Percentiles rank a stretch among this genome's conserved stretches.
These are phyloP conservation scores for Anhinga rufa DNA, from an alignment of 2,113 vertebrate species.

Conservation along the genomic window DNA sequence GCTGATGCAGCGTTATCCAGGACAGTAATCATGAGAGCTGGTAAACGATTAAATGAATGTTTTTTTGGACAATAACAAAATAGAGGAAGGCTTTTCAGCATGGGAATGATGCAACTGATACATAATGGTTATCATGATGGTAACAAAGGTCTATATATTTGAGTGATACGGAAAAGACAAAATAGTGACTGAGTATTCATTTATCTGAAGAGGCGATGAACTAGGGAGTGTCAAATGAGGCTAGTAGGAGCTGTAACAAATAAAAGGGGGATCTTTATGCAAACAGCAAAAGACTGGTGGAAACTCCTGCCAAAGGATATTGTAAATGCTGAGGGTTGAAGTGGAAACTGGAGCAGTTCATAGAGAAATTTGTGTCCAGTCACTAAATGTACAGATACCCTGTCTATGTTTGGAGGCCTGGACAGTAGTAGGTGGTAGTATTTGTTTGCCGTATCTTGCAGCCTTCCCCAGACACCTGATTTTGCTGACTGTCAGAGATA, in stretches of 20 bases:
- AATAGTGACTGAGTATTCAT: neutral
- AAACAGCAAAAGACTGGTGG: neutral
- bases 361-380: neutral
- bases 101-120: neutral
- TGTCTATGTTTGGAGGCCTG: neutral
- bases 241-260: neutral
- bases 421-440: neutral
- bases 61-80: neutral
- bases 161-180: neutral
- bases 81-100: neutral
- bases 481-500: neutral
- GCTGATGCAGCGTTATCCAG: neutral
- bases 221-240: neutral
- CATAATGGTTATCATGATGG: fast-evolving
- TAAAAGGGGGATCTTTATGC: neutral
- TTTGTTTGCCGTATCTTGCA: neutral
- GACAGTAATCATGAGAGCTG: neutral
- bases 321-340: neutral
- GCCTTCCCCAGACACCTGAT: neutral
- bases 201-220: neutral
- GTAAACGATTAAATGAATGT: neutral
- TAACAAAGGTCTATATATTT: neutral
- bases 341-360: neutral
- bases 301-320: neutral
- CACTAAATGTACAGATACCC: no score